phyloP scores from a whole-genome alignment of 2,888 invertebrate genomes.

The Lutraria lutraria region DNA sequence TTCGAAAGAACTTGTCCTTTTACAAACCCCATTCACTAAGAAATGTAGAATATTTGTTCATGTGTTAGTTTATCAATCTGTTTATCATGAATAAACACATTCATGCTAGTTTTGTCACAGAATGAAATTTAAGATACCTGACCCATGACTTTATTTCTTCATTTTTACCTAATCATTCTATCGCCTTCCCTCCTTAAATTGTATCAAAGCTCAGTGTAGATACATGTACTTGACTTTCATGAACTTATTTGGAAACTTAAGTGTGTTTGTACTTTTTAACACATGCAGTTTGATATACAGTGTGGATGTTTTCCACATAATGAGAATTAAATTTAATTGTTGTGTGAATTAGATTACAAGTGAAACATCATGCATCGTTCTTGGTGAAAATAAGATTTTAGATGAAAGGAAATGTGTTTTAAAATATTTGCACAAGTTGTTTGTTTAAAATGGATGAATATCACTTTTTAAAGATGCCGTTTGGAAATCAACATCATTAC shows the following conservation, averaged over 20 bases:
- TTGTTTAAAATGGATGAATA: neutral
- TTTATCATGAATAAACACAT: slow-evolving; percentile 46
- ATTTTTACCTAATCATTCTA: slow-evolving; percentile 3
- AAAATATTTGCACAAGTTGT: neutral
- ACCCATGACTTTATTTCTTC: slow-evolving; percentile 4
- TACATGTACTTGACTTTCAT: neutral
- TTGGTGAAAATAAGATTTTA: neutral
- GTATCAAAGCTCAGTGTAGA: slow-evolving; percentile 6
- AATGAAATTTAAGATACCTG: neutral
- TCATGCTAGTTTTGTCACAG: slow-evolving; percentile 12
- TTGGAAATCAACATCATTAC: no score
- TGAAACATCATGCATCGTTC: neutral
- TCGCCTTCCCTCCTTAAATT: neutral
- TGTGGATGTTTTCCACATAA: neutral
- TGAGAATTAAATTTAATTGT: neutral
- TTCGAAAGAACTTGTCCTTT: slow-evolving; percentile 15
- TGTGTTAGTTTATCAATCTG: neutral
- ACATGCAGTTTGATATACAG: neutral
- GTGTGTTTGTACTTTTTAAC: slow-evolving; percentile 6
- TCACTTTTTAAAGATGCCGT: neutral
- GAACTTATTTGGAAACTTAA: neutral
- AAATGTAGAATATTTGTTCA: slow-evolving; percentile 11
- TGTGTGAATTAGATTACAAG: neutral
- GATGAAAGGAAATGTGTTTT: neutral
- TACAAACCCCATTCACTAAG: neutral